Evolutionary conservation across 1,140 invertebrate species (phyloP).

Genomic region (Cydia amplana): DNA sequence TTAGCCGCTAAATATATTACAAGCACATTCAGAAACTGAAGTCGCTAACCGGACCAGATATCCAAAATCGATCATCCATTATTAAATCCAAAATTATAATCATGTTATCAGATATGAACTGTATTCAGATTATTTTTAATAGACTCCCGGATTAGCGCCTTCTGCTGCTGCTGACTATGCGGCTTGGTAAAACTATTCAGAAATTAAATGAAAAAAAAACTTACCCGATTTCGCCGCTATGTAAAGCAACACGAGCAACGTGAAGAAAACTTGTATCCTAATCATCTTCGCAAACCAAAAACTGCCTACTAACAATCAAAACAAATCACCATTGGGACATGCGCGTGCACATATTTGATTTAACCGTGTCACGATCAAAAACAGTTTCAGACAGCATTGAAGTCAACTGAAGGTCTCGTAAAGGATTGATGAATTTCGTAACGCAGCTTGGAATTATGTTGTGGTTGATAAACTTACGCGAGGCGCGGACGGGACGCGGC

Average conservation of each 20-base stretch:
- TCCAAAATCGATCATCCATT: too few species aligned
- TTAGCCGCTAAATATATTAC: too few species aligned
- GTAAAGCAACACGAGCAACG: conserved; percentile 49
- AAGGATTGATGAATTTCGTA: conserved; percentile 56
- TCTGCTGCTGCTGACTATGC: too few species aligned
- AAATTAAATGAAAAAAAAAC: conserved; percentile 29
- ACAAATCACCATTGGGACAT: conserved; percentile 56
- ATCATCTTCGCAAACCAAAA: conserved; percentile 52
- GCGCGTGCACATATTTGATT: conserved; percentile 48
- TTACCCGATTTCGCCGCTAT: conserved; percentile 57
- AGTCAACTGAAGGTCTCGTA: conserved; percentile 50
- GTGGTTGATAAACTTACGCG: conserved; percentile 45
- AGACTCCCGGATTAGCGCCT: too few species aligned
- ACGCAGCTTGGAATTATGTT: conserved; percentile 42
- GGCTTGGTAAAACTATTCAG: too few species aligned
- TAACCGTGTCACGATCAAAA: conserved; percentile 48
- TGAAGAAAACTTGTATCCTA: conserved; percentile 45
- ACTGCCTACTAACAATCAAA: conserved; percentile 43
- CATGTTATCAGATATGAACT: too few species aligned
- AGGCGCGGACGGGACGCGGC: conserved; percentile 10
- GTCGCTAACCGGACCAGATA: too few species aligned
- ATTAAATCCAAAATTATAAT: too few species aligned
- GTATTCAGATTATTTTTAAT: too few species aligned
- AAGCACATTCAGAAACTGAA: too few species aligned
- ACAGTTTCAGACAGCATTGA: conserved; percentile 55